Evolutionary conservation across 2,797 vertebrate genomes (phyloP), one percentile per base, ranked within the genome.

Genomic region (Squalus acanthias): DNA sequence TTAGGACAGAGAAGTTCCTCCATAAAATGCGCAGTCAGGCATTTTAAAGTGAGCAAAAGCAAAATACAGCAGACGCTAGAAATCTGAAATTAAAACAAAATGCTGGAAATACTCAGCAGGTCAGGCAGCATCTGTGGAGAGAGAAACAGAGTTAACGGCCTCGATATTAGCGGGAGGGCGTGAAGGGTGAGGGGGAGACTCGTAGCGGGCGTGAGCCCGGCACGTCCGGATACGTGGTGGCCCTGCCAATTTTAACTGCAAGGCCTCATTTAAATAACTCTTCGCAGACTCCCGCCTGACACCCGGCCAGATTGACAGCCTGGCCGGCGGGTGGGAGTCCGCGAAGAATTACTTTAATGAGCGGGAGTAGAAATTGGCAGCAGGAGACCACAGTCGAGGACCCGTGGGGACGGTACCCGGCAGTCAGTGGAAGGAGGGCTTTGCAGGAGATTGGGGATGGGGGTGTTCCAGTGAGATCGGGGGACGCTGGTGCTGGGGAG

Each of bases 1-100:
- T 95, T 72, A 95, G 93, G 93, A 72, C 69, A 70, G 93, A 95
- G 39, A 72, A 50, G 39, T 95, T 95, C 67, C 67, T 95, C 93
- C 24, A 29, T 53, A 95, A 72, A 53, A 72, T 95, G 93, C n/a
- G 2, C 69, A 72, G 69, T 72, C 24, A 72, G 93, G 93, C 93
- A 95, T 50, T 72, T 72, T 53, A 12, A 72, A 53, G 93, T 72
- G 22, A 95, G 39, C 89, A 92, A 65, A 20, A 65, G 60, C 89
- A 92, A 63, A 92, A 92, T 92, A 65, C 89, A 65, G 60, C 6
- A 9, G 89, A 20, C 22, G 60, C 5, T 92, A 60, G 29, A n/a
- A n/a, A 2, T 92, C 60, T 63, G 60, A 92, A 65, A 92, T 92
- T 65, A 65, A 17, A 92, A 39, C 12, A 8, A 63, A 65, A 33